phyloP scores from a whole-genome alignment of 2,797 vertebrate genomes.

The Sebastolobus altivelis region DNA sequence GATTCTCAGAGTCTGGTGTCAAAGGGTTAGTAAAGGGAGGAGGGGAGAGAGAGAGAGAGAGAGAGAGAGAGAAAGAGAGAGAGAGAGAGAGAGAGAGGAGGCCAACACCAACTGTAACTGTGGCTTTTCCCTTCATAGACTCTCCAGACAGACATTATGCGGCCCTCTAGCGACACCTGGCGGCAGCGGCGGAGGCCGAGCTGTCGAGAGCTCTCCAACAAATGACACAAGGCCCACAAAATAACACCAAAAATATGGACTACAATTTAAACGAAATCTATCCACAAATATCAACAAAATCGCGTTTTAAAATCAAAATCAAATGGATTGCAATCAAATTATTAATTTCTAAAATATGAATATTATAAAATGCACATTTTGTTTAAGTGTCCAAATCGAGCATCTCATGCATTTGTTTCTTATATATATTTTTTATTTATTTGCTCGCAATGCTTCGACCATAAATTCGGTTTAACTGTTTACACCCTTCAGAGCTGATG shows the following conservation, averaged over 20 bases:
- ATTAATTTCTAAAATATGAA: background rate
- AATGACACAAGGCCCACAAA: constrained; percentile 57
- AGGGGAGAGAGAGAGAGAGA: constrained; percentile 26
- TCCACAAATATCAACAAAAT: background rate
- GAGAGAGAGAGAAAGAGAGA: constrained; percentile 4
- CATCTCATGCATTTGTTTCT: background rate
- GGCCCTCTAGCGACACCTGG: constrained; percentile 96
- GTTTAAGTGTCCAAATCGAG: background rate
- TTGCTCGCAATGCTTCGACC: background rate
- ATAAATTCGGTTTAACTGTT: constrained; percentile 23
- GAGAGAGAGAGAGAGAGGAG: constrained; percentile 19
- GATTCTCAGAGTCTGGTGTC: constrained; percentile 81
- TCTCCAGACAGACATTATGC: constrained; percentile 73
- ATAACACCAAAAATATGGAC: background rate
- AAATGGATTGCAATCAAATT: rapidly evolving
- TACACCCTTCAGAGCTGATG: background rate
- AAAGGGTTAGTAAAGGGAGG: constrained; percentile 74
- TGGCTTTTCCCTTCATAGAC: constrained; percentile 60
- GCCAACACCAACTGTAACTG: constrained; percentile 72
- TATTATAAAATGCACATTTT: constrained; percentile 8
- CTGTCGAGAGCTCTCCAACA: constrained; percentile 12
- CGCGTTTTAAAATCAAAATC: constrained; percentile 2
- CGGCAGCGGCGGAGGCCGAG: constrained; percentile 67
- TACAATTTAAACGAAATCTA: background rate
- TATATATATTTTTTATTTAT: background rate